These are phyloP conservation scores for Himalopsyche japonica DNA, from an alignment of 2,888 invertebrate genomes.

Conservation along the genomic window DNA sequence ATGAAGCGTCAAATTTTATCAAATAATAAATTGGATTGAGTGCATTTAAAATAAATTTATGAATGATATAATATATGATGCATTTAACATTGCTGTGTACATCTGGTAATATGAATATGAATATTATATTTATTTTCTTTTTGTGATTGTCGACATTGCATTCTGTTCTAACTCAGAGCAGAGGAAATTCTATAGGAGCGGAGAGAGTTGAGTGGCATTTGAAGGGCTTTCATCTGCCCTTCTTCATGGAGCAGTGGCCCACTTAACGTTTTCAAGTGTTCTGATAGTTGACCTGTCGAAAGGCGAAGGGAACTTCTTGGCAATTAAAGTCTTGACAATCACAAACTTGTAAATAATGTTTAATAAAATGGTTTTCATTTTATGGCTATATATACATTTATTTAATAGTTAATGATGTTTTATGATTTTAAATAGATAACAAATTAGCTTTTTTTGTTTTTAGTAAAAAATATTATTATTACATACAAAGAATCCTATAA, in stretches of 20 bases:
- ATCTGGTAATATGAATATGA: neutral
- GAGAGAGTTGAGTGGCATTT: conserved; percentile 13
- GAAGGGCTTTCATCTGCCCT: conserved; percentile 25
- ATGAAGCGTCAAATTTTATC: no score
- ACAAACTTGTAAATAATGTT: neutral
- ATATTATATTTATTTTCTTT: neutral
- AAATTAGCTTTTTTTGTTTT: no score
- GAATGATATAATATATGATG: neutral
- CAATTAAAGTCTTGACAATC: neutral
- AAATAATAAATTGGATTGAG: no score
- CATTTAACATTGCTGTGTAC: neutral
- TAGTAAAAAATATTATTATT: no score
- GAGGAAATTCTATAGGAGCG: neutral
- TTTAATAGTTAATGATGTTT: no score
- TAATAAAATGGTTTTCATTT: neutral
- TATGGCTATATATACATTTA: no score
- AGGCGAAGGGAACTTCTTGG: neutral
- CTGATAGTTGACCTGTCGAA: conserved; percentile 20
- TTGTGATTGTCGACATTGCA: neutral
- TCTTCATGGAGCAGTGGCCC: conserved; percentile 29
- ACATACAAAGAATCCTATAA: no score
- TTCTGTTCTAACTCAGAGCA: neutral
- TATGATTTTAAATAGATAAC: no score
- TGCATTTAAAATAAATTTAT: neutral
- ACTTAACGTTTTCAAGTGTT: conserved; percentile 8